Base-by-base conservation (phyloP, 2,113 vertebrate species). In the Hemicordylus capensis region DNA sequence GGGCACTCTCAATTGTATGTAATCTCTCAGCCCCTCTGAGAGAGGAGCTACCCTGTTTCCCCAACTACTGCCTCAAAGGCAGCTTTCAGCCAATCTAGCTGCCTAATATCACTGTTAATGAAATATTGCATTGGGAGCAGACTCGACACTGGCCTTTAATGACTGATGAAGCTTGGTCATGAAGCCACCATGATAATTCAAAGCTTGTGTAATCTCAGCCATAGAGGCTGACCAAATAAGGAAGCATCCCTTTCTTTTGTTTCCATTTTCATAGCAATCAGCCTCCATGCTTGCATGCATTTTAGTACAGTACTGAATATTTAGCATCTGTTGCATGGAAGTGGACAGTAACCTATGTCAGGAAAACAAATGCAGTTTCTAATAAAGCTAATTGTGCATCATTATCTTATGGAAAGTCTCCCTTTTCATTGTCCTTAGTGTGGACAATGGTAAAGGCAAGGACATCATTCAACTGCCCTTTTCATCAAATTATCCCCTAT, bases 401-500 rank as follows among this genome's bases (percentile, higher is more conserved):
- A 69, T 91, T 87, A 93, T 88, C 82, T 90, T 80, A 48, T 31
- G 1, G 42, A 11, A 89, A 75, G 37, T 15, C 80, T 88, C 48
- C 76, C 42, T 76, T 90, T 89, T 78, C 81, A 93, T 88, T 80
- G 75, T 77, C 84, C 92, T 92, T 76, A 89, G 81, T 73, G 88
- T 24, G 81, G 82, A 88, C 80, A 85, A 91, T 89, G 72, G 87
- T 94, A 93, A 95, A 93, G 76, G 89, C 84, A 95, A 95, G 90
- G 90, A 88, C 93, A 97, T 95, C 93, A 94, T 96, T 95, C 90
- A 95, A 87, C 51, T 92, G 90, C 82, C 93, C 95, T 96, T 95
- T 95, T 93, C 94, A 95, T 94, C 85, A 89, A 70, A 96, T 96
- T 96, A 97, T 88, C 76, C 85, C 88, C 93, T 93, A 95, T 94